phyloP scores from a whole-genome alignment of 2,113 vertebrate genomes.

The Antechinus stuartii region DNA sequence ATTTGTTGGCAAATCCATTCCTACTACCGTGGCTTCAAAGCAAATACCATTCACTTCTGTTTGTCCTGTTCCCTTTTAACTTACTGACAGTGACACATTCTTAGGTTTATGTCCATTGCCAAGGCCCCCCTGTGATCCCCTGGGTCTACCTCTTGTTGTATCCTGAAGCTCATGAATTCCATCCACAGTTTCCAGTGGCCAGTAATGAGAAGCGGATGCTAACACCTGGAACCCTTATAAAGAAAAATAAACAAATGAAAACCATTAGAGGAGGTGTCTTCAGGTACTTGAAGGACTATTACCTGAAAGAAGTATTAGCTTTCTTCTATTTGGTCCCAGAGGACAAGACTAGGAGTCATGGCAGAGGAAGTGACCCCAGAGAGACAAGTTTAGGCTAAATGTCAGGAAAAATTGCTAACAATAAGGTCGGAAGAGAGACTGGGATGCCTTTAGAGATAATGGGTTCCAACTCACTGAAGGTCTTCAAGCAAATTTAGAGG shows the following conservation, averaged over 20 bases:
- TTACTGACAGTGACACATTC: conserved; percentile 77
- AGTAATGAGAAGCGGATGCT: conserved; percentile 94
- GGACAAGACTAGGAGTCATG: background rate
- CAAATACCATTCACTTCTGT: fast-evolving
- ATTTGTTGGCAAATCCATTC: background rate
- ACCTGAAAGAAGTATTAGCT: background rate
- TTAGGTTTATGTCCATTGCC: conserved; percentile 83
- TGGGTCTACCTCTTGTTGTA: conserved; percentile 88
- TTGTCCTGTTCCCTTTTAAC: background rate
- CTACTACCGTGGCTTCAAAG: fast-evolving
- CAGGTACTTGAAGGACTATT: background rate
- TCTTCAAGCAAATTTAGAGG: background rate
- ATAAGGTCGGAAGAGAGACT: background rate
- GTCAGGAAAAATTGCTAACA: background rate
- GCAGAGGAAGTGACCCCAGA: background rate
- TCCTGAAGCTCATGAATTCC: conserved; percentile 93
- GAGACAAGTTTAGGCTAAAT: background rate
- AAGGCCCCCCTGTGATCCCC: conserved; percentile 72
- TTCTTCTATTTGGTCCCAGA: background rate
- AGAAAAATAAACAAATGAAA: conserved; percentile 45
- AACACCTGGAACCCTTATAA: conserved; percentile 92
- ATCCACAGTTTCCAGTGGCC: conserved; percentile 93
- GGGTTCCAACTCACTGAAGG: background rate
- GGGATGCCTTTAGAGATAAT: background rate
- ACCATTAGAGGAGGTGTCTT: background rate